Conservation (phyloP, 2,797 vertebrate genomes). For the Microcaecilia unicolor region DNA sequence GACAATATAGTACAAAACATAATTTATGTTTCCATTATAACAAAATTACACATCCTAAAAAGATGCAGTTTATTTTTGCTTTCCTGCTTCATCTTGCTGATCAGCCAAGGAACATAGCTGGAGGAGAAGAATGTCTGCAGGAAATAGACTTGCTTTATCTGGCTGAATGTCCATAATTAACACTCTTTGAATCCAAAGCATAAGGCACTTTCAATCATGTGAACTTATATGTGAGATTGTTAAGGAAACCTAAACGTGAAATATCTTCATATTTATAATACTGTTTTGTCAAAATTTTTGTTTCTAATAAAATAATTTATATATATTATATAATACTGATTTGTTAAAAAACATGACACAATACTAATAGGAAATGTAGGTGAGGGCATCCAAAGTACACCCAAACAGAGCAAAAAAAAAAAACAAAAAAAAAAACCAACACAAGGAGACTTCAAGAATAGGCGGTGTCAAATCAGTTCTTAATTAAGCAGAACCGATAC, state of each 20-base stretch:
- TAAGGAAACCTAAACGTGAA: too few relatives aligned
- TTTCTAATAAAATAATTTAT: too few relatives aligned
- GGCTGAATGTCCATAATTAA: constrained; percentile 18
- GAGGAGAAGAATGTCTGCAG: constrained; percentile 35
- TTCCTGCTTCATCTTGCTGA: constrained; percentile 39
- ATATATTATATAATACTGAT: too few relatives aligned
- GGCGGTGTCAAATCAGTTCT: too few relatives aligned
- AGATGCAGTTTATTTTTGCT: constrained; percentile 56
- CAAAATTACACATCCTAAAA: constrained; percentile 63
- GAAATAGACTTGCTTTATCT: constrained; percentile 29
- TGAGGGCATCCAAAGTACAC: too few relatives aligned
- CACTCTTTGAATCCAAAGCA: constrained; percentile 21
- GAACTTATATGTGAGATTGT: constrained; percentile 83
- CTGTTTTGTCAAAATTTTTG: too few relatives aligned
- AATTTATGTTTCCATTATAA: constrained; percentile 63
- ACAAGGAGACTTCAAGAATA: too few relatives aligned
- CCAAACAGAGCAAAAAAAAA: too few relatives aligned
- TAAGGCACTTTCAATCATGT: constrained; percentile 60
- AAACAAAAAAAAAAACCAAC: too few relatives aligned
- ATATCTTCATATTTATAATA: neutral
- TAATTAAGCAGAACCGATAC: too few relatives aligned
- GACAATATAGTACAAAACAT: constrained; percentile 62
- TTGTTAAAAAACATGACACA: too few relatives aligned
- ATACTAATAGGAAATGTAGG: too few relatives aligned
- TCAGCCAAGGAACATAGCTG: constrained; percentile 34